phyloP scores from a whole-genome alignment of 2,888 invertebrate species.

The Heliconius erato region DNA sequence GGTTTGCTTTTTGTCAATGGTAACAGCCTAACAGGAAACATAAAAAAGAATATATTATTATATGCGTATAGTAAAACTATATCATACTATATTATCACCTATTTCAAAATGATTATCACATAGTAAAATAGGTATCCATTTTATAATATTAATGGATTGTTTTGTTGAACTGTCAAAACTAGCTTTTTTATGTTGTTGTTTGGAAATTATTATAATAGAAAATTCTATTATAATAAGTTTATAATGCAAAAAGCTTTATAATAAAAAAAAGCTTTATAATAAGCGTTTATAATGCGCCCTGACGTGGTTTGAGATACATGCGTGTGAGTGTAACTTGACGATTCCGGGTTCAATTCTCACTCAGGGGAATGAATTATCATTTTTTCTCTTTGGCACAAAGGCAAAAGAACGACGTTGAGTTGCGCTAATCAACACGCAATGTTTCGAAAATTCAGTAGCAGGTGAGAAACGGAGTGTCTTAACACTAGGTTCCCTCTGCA shows the following conservation, averaged over 20 bases:
- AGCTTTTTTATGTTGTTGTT: background rate
- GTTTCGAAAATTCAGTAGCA: background rate
- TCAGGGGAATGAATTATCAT: background rate
- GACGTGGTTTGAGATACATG: background rate
- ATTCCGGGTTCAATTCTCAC: background rate
- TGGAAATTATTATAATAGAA: background rate
- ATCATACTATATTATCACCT: slow-evolving; percentile 23
- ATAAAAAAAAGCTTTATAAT: no score
- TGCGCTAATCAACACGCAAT: no score
- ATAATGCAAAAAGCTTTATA: background rate
- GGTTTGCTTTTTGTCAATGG: slow-evolving; percentile 19
- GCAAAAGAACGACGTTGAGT: background rate
- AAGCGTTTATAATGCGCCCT: no score
- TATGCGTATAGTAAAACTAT: slow-evolving; percentile 13
- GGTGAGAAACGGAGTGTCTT: background rate
- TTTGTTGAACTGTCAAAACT: slow-evolving; percentile 1
- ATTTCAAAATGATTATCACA: slow-evolving; percentile 8
- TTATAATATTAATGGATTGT: background rate
- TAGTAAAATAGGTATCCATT: background rate
- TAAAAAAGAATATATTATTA: slow-evolving; percentile 16
- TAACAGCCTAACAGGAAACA: slow-evolving; percentile 25
- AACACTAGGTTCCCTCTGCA: background rate
- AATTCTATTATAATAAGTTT: background rate
- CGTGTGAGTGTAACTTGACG: background rate
- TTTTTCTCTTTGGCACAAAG: background rate